Percentiles rank a stretch among this genome's conserved stretches.
Evolutionary conservation across 2,113 vertebrate species (phyloP).

Genomic region (Lynx canadensis): DNA sequence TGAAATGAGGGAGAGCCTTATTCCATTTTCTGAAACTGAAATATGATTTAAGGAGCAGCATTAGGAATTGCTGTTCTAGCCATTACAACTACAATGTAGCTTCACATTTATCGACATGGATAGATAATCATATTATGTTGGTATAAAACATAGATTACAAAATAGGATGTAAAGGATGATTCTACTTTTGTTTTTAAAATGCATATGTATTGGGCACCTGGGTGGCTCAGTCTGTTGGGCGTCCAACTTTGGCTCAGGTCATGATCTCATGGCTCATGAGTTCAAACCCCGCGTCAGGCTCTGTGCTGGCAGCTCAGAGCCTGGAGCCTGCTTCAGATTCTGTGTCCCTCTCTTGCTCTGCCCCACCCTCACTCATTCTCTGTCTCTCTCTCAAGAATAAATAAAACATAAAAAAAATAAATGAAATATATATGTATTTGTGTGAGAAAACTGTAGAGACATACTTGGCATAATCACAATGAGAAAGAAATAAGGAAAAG

Average conservation of each 20-base stretch:
- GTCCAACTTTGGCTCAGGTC: too few relatives aligned
- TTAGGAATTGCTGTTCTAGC: constrained; percentile 71
- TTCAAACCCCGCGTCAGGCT: too few relatives aligned
- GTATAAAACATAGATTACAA: constrained; percentile 27
- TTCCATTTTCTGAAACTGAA: constrained; percentile 81
- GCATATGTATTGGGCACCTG: neutral
- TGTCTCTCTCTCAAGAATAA: too few relatives aligned
- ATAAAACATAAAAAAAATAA: too few relatives aligned
- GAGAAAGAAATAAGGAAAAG: constrained; percentile 46
- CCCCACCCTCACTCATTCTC: too few relatives aligned
- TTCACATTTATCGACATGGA: neutral
- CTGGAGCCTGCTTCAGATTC: too few relatives aligned
- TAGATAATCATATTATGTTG: constrained; percentile 29
- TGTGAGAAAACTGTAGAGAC: constrained; percentile 26
- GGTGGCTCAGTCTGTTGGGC: too few relatives aligned
- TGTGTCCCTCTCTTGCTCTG: too few relatives aligned
- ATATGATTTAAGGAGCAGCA: constrained; percentile 70
- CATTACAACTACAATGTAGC: constrained; percentile 32
- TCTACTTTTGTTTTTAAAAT: constrained; percentile 49
- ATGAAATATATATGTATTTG: constrained; percentile 26
- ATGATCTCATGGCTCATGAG: too few relatives aligned
- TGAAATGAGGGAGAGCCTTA: constrained; percentile 71
- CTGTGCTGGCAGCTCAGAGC: too few relatives aligned
- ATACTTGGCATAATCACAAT: constrained; percentile 1
- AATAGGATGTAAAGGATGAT: constrained; percentile 42